phyloP scores from a whole-genome alignment of 2,113 vertebrate genomes.

The western clawed frog (Xenopus tropicalis) region DNA sequence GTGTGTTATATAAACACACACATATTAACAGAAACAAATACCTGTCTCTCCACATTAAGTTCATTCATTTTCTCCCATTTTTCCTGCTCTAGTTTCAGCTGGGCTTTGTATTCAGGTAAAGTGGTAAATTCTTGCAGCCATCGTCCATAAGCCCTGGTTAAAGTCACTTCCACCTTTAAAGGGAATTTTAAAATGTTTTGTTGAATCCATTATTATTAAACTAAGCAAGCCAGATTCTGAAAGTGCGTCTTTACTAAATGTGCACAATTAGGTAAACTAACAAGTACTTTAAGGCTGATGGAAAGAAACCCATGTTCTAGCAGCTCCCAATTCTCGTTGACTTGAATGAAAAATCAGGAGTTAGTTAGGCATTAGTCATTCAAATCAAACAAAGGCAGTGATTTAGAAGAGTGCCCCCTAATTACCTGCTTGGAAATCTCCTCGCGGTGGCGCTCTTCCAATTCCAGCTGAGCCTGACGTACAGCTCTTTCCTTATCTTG shows the following conservation, averaged over 20 bases:
- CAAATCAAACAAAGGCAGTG: no score
- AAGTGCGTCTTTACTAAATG: no score
- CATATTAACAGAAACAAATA: conserved; percentile 45
- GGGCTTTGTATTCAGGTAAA: conserved; percentile 77
- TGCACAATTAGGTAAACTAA: no score
- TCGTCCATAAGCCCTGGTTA: conserved; percentile 72
- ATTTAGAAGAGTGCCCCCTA: no score
- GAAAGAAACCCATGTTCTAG: no score
- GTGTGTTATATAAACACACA: no score
- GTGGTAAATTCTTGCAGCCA: conserved; percentile 83
- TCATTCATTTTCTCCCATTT: conserved; percentile 76
- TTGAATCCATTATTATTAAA: no score
- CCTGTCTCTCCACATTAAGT: conserved; percentile 62
- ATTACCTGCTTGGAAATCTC: conserved; percentile 75
- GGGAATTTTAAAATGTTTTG: neutral
- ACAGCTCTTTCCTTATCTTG: conserved; percentile 56
- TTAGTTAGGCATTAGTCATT: no score
- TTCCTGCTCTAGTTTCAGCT: conserved; percentile 68
- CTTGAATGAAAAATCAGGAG: no score
- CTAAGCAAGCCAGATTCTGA: no score
- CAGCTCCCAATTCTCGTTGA: no score
- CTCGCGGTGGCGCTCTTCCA: conserved; percentile 69
- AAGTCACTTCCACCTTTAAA: conserved; percentile 78
- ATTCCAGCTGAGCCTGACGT: conserved; percentile 63
- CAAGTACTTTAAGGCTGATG: no score